A percentile compares a stretch with the other conserved stretches of the same genome.
Evolutionary conservation across 2,888 invertebrate species (phyloP).

Genomic region (Aethes cnicana): DNA sequence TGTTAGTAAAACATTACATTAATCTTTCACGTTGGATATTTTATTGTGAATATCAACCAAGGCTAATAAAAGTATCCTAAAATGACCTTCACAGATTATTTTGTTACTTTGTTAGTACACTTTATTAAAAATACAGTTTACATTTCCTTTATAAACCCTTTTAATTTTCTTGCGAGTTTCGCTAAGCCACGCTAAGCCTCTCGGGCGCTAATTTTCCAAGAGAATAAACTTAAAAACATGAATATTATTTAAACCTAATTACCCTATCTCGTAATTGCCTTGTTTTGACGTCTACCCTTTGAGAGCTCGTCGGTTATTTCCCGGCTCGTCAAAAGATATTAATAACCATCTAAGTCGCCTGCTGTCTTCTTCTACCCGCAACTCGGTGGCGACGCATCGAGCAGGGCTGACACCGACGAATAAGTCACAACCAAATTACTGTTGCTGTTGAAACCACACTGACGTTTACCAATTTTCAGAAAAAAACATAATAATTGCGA

Average conservation of each 20-base stretch:
- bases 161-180: conserved; percentile 11
- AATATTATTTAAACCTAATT: conserved; percentile 76
- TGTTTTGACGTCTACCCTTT: conserved; percentile 80
- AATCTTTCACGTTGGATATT: no score
- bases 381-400: conserved; percentile 43
- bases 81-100: no score
- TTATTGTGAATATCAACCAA: no score
- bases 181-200: conserved; percentile 24
- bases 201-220: conserved; percentile 42
- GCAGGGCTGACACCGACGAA: conserved; percentile 27
- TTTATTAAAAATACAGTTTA: background rate
- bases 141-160: conserved; percentile 13
- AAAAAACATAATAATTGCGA: no score
- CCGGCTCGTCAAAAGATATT: conserved; percentile 74
- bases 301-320: conserved; percentile 71
- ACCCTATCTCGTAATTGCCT: conserved; percentile 77
- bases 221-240: conserved; percentile 53
- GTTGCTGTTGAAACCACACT: background rate
- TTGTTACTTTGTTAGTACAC: no score
- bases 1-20: no score
- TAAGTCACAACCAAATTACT: background rate
- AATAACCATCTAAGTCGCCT: conserved; percentile 75
- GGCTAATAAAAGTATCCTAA: no score
- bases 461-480: background rate
- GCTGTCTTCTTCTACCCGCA: conserved; percentile 62